These are phyloP conservation scores for Oryzias melastigma DNA, from an alignment of 2,113 vertebrate genomes.

Conservation along the genomic window DNA sequence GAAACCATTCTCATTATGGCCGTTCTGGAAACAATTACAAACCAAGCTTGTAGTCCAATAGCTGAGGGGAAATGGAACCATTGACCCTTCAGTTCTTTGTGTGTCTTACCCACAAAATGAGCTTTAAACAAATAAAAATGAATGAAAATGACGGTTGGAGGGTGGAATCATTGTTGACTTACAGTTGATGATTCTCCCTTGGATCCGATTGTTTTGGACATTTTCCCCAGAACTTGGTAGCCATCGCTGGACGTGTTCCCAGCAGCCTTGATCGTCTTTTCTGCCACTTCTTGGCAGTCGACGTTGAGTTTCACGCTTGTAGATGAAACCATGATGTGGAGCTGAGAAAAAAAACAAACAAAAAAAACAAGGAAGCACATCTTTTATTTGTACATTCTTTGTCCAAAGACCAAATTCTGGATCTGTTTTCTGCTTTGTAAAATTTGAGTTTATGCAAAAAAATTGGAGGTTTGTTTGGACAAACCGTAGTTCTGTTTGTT, in stretches of 20 bases:
- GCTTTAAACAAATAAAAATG: no score
- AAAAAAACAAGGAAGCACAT: conserved; percentile 3
- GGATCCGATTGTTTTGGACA: conserved; percentile 78
- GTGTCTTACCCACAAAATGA: no score
- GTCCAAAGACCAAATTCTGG: conserved; percentile 20
- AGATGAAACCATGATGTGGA: conserved; percentile 91
- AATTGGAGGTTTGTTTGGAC: no score
- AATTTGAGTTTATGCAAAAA: no score
- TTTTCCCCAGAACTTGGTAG: conserved; percentile 94
- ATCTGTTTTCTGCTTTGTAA: conserved; percentile 20
- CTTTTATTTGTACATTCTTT: conserved; percentile 36
- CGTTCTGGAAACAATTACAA: no score
- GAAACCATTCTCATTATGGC: no score
- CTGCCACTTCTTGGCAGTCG: conserved; percentile 89
- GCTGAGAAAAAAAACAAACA: conserved; percentile 67
- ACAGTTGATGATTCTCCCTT: conserved; percentile 91
- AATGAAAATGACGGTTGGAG: no score
- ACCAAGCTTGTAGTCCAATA: no score
- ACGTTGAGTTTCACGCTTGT: conserved; percentile 87
- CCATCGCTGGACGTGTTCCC: conserved; percentile 90
- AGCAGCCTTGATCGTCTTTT: conserved; percentile 86
- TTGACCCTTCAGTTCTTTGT: no score
- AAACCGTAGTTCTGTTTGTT: no score
- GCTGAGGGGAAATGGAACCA: no score
- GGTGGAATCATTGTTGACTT: conserved; percentile 55